These are phyloP conservation scores for Marcusenius ussheri DNA, from an alignment of 2,113 vertebrate genomes.

Conservation along the genomic window DNA sequence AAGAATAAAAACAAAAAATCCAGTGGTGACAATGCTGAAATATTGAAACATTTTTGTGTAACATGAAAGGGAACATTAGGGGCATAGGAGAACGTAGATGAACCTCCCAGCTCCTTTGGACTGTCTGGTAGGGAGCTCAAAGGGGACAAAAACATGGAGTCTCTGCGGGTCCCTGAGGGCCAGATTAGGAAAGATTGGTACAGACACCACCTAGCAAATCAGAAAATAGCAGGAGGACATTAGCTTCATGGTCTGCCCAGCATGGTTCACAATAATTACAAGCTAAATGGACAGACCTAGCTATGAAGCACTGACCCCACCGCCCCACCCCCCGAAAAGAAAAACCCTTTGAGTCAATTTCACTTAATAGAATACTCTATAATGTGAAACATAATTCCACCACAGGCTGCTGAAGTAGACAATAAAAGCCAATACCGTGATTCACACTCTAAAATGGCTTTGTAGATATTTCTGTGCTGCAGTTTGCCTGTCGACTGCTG, in stretches of 20 bases:
- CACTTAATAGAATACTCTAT: slow-evolving; percentile 44
- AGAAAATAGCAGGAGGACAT: neutral
- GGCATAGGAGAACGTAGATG: neutral
- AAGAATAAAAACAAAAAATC: neutral
- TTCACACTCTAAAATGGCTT: neutral
- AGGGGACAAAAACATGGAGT: too few species aligned
- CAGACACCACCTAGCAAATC: neutral
- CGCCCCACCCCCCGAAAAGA: slow-evolving; percentile 48
- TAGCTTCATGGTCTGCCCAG: neutral
- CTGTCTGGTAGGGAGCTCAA: too few species aligned
- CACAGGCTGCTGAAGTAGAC: slow-evolving; percentile 29
- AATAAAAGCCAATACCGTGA: slow-evolving; percentile 39
- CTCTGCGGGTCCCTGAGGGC: neutral
- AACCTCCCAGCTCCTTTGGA: neutral
- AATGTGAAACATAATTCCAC: slow-evolving; percentile 46
- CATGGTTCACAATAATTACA: slow-evolving; percentile 28
- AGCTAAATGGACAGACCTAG: slow-evolving; percentile 31
- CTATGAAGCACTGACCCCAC: slow-evolving; percentile 47
- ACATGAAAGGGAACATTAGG: neutral
- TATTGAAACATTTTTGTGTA: neutral
- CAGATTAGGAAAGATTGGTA: neutral
- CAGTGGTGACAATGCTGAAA: neutral
- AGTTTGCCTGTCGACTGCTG: neutral
- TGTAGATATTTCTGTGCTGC: neutral
- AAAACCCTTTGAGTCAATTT: slow-evolving; percentile 56